These are phyloP conservation scores for Pheosia tremula DNA, from an alignment of 2,888 invertebrate genomes.

Conservation along the genomic window DNA sequence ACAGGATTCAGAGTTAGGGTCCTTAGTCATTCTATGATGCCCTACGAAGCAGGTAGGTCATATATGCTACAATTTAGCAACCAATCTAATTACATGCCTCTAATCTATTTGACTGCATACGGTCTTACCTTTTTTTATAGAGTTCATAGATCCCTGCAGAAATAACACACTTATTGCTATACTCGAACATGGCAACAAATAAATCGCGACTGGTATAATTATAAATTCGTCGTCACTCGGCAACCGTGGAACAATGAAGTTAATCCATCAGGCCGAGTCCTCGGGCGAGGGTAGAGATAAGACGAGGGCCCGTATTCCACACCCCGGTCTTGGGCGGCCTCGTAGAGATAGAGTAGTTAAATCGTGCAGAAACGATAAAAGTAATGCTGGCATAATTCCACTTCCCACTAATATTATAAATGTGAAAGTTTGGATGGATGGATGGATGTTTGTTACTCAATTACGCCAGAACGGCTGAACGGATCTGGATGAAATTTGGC, in stretches of 20 bases:
- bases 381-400: background rate
- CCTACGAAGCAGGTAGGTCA: too few relatives aligned
- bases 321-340: conserved; percentile 71
- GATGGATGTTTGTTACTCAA: too few relatives aligned
- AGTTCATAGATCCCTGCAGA: background rate
- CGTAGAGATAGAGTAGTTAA: conserved; percentile 50
- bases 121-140: too few relatives aligned
- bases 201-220: conserved; percentile 68
- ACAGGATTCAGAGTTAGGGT: too few relatives aligned
- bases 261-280: conserved; percentile 82
- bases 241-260: conserved; percentile 81
- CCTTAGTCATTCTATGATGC: too few relatives aligned
- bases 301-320: conserved; percentile 77
- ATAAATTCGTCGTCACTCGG: conserved; percentile 81
- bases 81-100: too few relatives aligned
- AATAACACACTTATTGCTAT: background rate
- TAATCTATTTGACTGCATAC: too few relatives aligned
- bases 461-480: too few relatives aligned
- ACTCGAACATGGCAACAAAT: conserved; percentile 9
- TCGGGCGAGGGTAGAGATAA: conserved; percentile 81
- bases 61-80: too few relatives aligned
- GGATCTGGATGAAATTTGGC: too few relatives aligned
- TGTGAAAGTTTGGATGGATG: too few relatives aligned
- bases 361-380: conserved; percentile 18
- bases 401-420: too few relatives aligned